Evolutionary conservation across 2,797 vertebrate genomes (phyloP).

Genomic region (Novumbra hubbsi): DNA sequence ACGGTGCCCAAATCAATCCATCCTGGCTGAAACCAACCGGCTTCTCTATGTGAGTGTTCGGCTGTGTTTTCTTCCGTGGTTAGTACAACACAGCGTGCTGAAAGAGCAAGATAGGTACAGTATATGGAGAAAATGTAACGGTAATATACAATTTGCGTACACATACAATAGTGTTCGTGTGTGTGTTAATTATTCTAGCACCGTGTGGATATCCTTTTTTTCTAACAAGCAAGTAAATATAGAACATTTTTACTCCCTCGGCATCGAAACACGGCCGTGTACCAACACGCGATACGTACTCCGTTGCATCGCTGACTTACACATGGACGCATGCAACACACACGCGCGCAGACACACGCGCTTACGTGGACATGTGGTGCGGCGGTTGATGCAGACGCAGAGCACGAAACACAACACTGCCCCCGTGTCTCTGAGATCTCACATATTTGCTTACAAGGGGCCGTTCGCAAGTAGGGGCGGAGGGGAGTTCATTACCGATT

Average conservation of each 20-base stretch:
- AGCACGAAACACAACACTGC: conserved; percentile 48
- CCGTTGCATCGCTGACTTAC: conserved; percentile 46
- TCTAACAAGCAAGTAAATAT: conserved; percentile 57
- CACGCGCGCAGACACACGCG: conserved; percentile 40
- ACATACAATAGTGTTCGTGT: conserved; percentile 26
- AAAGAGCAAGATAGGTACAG: conserved; percentile 7
- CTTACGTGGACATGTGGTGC: conserved; percentile 44
- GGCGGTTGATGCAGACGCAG: conserved; percentile 47
- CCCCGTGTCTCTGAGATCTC: conserved; percentile 50
- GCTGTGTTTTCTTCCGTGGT: not conserved
- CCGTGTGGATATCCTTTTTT: conserved; percentile 51
- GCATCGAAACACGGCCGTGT: conserved; percentile 44
- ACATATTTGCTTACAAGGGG: conserved; percentile 56
- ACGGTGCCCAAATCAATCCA: conserved; percentile 19
- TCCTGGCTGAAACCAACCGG: not conserved
- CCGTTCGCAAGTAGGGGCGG: conserved; percentile 17
- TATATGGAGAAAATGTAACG: conserved; percentile 4
- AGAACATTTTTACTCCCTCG: conserved; percentile 61
- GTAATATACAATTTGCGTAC: not conserved
- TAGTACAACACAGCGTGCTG: not conserved
- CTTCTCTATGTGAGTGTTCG: not conserved
- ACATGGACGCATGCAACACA: conserved; percentile 54
- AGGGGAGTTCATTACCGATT: conserved; percentile 41
- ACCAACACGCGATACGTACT: conserved; percentile 57
- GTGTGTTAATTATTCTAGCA: conserved; percentile 60